phyloP scores from a whole-genome alignment of 2,113 vertebrate genomes.

The Ovis aries region ARS-UI_Ramb_v3.0 NC_056056.1:152236501-152237000 shows the following conservation, averaged over 20 bases:
- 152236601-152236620: background rate
- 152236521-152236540: background rate
- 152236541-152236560: slow-evolving; percentile 22
- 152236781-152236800: background rate
- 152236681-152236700: background rate
- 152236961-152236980: background rate
- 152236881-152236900: background rate
- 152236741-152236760: background rate
- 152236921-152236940: background rate
- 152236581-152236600: background rate
- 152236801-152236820: background rate
- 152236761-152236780: accelerated
- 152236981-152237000: background rate
- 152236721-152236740: background rate
- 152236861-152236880: background rate
- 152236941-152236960: background rate
- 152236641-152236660: background rate
- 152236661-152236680: background rate
- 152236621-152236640: background rate
- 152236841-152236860: background rate
- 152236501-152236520: background rate
- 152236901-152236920: background rate
- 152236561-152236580: background rate
- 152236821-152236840: background rate
- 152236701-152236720: background rate